phyloP scores from a whole-genome alignment of 2,888 invertebrate species.

The Tinea semifulvella region DNA sequence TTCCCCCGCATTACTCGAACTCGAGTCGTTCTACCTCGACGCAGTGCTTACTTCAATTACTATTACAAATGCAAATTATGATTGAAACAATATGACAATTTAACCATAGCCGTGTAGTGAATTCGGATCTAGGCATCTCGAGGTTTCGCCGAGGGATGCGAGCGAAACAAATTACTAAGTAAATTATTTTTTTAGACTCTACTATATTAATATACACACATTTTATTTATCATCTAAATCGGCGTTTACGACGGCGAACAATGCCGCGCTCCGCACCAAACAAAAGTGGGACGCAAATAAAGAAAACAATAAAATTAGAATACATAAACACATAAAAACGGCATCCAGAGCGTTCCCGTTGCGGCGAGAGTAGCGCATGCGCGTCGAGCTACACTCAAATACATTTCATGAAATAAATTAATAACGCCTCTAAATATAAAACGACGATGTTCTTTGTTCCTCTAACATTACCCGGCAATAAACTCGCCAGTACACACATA shows the following conservation, averaged over 20 bases:
- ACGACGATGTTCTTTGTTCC: constrained; percentile 11
- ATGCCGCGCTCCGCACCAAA: constrained; percentile 60
- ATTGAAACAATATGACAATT: constrained; percentile 14
- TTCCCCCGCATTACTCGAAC: constrained; percentile 18
- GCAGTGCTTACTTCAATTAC: constrained; percentile 13
- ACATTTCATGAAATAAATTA: constrained; percentile 14
- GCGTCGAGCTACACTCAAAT: constrained; percentile 19
- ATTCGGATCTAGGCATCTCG: no score
- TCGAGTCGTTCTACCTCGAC: not conserved
- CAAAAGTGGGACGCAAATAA: constrained; percentile 68
- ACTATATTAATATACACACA: constrained; percentile 36
- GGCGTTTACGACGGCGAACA: constrained; percentile 63
- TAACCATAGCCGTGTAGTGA: constrained; percentile 3
- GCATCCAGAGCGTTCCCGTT: constrained; percentile 48
- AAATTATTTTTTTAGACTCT: constrained; percentile 27
- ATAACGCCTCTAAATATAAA: constrained; percentile 14
- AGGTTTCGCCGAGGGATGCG: constrained; percentile 17
- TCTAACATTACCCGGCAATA: constrained; percentile 13
- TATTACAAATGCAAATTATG: constrained; percentile 13
- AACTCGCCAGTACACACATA: constrained; percentile 13
- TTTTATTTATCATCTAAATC: constrained; percentile 67
- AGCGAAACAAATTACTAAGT: constrained; percentile 26
- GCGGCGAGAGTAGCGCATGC: constrained; percentile 43
- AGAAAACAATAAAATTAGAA: constrained; percentile 68
- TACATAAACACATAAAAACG: constrained; percentile 65